Conservation (phyloP, 2,113 vertebrate species). For the Nerophis lumbriciformis region DNA sequence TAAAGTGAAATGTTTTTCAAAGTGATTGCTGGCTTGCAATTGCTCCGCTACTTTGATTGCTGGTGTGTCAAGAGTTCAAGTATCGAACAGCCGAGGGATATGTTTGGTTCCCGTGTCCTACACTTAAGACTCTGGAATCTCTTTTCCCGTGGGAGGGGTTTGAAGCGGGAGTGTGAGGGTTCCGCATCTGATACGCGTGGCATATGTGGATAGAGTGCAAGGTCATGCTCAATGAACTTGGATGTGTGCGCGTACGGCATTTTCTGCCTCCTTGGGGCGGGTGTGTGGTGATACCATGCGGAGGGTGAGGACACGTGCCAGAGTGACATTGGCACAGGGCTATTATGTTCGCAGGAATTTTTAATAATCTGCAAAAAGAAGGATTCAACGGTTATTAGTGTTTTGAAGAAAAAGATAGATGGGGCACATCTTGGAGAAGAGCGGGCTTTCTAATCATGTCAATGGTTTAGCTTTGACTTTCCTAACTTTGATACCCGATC, state of each 20-base stretch:
- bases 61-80: neutral
- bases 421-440: slow-evolving; percentile 19
- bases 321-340: neutral
- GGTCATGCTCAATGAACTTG: neutral
- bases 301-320: neutral
- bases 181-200: slow-evolving; percentile 1
- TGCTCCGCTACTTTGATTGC: neutral
- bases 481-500: slow-evolving; percentile 15
- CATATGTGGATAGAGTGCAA: neutral
- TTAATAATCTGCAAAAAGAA: neutral
- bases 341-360: neutral
- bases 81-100: neutral
- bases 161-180: neutral
- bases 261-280: neutral
- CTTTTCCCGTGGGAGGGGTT: neutral
- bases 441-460: slow-evolving; percentile 46
- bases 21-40: neutral
- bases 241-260: neutral
- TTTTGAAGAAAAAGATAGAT: neutral
- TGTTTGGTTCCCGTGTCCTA: neutral
- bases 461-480: slow-evolving; percentile 11
- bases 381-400: neutral
- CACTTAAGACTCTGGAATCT: slow-evolving; percentile 1
- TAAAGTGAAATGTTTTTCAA: neutral
- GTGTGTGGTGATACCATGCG: neutral